A percentile compares a stretch with the other conserved stretches of the same genome.
Conservation (phyloP, 2,113 vertebrate genomes). For the human (Homo sapiens) region GRCh38 chr2:71911501-71912000, state of each 20-base stretch:
- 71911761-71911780: neutral
- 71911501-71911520: neutral
- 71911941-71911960: neutral
- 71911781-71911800: neutral
- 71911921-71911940: neutral
- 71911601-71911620: neutral
- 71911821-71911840: constrained; percentile 1
- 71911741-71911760: neutral
- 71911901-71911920: neutral
- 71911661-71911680: neutral
- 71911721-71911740: neutral
- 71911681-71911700: neutral
- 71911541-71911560: neutral
- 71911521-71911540: neutral
- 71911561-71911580: neutral
- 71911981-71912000: neutral
- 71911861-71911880: neutral
- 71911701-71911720: neutral
- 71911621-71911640: neutral
- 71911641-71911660: neutral
- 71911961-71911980: neutral
- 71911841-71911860: neutral
- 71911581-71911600: neutral
- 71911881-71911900: neutral
- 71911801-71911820: neutral